Evolutionary conservation across 2,888 invertebrate species (phyloP).

Genomic region (Seladonia tumulorum): DNA sequence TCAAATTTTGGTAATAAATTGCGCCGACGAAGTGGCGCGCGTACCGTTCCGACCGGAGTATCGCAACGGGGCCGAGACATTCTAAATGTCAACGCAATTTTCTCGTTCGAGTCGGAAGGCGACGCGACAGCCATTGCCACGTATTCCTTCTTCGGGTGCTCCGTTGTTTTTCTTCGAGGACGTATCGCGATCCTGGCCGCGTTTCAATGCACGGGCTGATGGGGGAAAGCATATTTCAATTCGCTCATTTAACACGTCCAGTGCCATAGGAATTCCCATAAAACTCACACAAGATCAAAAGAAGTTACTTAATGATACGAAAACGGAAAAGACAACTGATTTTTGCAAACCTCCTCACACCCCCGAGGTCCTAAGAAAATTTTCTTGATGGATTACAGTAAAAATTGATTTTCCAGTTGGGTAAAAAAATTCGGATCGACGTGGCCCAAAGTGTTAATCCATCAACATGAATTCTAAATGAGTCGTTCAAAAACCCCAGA

Average conservation of each 20-base stretch:
- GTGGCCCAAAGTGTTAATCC: not conserved
- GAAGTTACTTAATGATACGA: not conserved
- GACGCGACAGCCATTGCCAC: conserved; percentile 46
- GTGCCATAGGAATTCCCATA: not conserved
- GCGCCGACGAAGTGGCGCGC: not conserved
- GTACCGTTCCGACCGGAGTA: not conserved
- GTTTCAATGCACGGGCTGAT: not conserved
- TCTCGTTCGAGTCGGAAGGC: conserved; percentile 18
- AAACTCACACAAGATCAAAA: not conserved
- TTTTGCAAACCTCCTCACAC: too few species aligned
- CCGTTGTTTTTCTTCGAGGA: conserved; percentile 34
- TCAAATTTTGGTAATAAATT: conserved; percentile 36
- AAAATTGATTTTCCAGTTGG: not conserved
- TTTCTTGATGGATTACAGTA: not conserved
- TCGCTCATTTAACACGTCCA: not conserved
- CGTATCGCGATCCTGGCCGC: conserved; percentile 12
- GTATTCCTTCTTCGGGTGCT: conserved; percentile 11
- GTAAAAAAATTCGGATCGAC: not conserved
- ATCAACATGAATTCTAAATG: not conserved
- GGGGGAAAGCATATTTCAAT: not conserved
- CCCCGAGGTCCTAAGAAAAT: not conserved
- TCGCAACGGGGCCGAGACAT: not conserved
- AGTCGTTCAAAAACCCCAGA: too few species aligned
- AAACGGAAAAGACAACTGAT: not conserved
- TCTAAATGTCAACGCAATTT: conserved; percentile 53